Evolutionary conservation across 2,888 invertebrate genomes (phyloP).

Genomic region (Rhorus exstirpatorius): DNA sequence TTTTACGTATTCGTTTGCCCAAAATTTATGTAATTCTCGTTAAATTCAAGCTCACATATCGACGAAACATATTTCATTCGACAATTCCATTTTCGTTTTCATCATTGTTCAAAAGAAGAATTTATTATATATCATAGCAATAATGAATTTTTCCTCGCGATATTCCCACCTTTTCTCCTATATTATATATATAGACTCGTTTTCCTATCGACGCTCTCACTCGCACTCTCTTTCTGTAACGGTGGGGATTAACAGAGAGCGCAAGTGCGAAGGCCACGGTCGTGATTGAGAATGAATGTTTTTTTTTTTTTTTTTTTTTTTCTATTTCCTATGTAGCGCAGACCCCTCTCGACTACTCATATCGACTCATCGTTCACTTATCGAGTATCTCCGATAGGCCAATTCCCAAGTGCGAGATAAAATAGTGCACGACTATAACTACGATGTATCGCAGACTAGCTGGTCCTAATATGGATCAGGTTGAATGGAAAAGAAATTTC

Average conservation of each 20-base stretch:
- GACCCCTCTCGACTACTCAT: conserved; percentile 18
- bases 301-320: background rate
- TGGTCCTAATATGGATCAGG: conserved; percentile 32
- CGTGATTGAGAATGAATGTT: conserved; percentile 71
- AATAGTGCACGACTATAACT: conserved; percentile 56
- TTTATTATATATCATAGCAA: background rate
- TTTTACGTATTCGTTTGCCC: too few relatives aligned
- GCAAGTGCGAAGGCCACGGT: conserved; percentile 70
- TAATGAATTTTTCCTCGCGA: background rate
- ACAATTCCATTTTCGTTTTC: background rate
- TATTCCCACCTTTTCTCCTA: background rate
- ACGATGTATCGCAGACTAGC: background rate
- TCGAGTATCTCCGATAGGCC: conserved; percentile 60
- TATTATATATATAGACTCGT: background rate
- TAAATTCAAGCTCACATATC: too few relatives aligned
- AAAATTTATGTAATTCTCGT: too few relatives aligned
- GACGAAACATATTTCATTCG: too few relatives aligned
- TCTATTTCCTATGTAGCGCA: background rate
- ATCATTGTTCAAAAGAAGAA: background rate
- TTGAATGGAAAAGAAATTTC: background rate
- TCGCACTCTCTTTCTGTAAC: background rate
- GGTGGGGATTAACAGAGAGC: conserved; percentile 22
- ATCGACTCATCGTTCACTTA: conserved; percentile 50
- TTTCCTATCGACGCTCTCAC: background rate
- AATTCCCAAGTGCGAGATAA: conserved; percentile 58